Conservation (phyloP, 2,888 invertebrate genomes). For the Drosophila recens region DNA sequence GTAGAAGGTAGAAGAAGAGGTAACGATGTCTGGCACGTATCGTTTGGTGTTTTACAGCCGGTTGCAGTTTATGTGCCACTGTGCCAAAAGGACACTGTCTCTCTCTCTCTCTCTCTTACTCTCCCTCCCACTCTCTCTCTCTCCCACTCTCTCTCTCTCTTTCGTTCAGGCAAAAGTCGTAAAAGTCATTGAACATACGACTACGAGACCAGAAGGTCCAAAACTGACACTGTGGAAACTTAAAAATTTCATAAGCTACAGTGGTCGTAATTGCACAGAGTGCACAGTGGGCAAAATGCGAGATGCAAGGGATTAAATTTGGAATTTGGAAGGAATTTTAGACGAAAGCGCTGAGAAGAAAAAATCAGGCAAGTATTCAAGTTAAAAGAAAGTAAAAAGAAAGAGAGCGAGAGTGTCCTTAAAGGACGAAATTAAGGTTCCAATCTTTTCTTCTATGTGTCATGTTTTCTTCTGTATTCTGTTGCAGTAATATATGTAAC, state of each 20-base stretch:
- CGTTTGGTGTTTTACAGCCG: slow-evolving; percentile 47
- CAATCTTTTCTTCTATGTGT: too few relatives aligned
- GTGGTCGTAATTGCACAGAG: too few relatives aligned
- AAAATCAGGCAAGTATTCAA: too few relatives aligned
- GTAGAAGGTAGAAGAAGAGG: neutral
- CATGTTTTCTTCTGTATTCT: too few relatives aligned
- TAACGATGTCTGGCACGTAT: neutral
- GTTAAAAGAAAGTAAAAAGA: too few relatives aligned
- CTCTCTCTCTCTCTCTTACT: slow-evolving; percentile 8
- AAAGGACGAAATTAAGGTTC: too few relatives aligned
- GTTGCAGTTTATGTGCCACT: slow-evolving; percentile 68
- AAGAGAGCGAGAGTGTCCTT: too few relatives aligned
- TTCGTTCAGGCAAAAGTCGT: slow-evolving; percentile 28
- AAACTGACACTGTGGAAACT: slow-evolving; percentile 33
- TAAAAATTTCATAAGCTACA: slow-evolving; percentile 14
- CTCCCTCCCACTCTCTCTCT: slow-evolving; percentile 22
- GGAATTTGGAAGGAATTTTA: too few relatives aligned
- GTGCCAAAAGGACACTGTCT: slow-evolving; percentile 56
- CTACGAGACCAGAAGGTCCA: slow-evolving; percentile 12
- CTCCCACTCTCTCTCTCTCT: neutral
- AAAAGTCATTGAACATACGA: slow-evolving; percentile 46
- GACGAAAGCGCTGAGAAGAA: too few relatives aligned
- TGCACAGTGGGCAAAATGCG: too few relatives aligned
- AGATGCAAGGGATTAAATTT: too few relatives aligned
- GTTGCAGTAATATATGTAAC: too few relatives aligned